Base-by-base conservation (phyloP, 2,113 vertebrate genomes). In the Amblyornis subalaris region DNA sequence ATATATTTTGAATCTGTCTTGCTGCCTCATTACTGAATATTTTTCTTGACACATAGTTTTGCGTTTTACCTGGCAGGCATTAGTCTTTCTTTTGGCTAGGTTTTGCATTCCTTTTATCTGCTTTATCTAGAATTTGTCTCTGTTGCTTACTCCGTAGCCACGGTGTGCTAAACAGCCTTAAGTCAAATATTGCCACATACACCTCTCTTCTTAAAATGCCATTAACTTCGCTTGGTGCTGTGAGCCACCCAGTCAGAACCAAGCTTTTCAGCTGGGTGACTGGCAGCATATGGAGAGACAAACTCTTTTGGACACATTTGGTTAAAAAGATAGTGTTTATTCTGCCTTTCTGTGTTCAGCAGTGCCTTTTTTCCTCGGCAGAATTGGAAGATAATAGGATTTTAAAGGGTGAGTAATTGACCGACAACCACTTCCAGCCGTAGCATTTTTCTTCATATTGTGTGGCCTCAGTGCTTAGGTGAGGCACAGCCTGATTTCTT, bases 401-500 rank as follows among this genome's bases (percentile, higher is more conserved):
- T 96, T 94, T 96, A 95, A 96, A 95, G 94, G 91, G 91, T 94
- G 96, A 96, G 89, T 95, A 95, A 95, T 95, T 96, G 94, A 96
- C 93, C 47, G 75, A 88, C 9, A 87, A 93, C 87, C 89, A 95
- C 93, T 94, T 96, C 64, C 81, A 96, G 87, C 77, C 4, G 0
- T 50, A 93, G 89, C 93, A 91, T 96, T 96, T 95, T 93, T 94
- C 96, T 95, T 95, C 95, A 85, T 95, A 85, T 79, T 70, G 81
- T 91, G 91, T 94, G 96, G 93, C 94, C 89, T 94, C 58, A 20
- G 81, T 51, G 81, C 87, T 89, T 47, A 94, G 89, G 89, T 96
- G 95, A 94, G 81, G 91, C 66, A 60, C 71, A 80, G 69, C 54
- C 90, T 70, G 60, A 92, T 91, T 94, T 78, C 95, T 94, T 89